Evolutionary conservation across 1,140 invertebrate genomes (phyloP).

Genomic region (Ridgeia piscesae): DNA sequence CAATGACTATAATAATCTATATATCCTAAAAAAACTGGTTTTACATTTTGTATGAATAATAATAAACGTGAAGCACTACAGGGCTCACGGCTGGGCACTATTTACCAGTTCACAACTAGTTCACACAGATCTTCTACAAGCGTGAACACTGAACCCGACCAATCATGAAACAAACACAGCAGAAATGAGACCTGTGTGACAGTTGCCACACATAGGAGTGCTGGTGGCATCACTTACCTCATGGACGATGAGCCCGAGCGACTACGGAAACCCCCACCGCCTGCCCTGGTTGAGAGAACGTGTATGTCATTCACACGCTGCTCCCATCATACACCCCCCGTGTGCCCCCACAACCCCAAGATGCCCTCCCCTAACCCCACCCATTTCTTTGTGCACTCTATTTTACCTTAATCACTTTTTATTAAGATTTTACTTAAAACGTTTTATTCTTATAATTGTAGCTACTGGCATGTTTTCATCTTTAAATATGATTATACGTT

Average conservation of each 20-base stretch:
- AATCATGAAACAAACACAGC: neutral
- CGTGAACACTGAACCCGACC: neutral
- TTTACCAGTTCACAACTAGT: neutral
- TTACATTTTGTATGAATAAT: too few relatives aligned
- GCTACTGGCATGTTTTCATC: too few relatives aligned
- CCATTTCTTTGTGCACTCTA: neutral
- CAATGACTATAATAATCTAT: too few relatives aligned
- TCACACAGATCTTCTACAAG: neutral
- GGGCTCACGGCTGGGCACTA: neutral
- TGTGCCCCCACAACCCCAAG: neutral
- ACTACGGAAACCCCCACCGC: slow-evolving; percentile 7
- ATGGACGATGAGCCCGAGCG: slow-evolving; percentile 12
- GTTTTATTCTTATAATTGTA: too few relatives aligned
- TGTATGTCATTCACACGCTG: neutral
- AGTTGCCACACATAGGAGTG: neutral
- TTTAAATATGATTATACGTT: too few relatives aligned
- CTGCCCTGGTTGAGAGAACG: neutral
- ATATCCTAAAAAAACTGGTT: too few relatives aligned
- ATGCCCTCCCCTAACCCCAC: neutral
- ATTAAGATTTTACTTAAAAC: too few relatives aligned
- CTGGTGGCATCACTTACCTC: neutral
- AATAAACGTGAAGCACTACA: neutral
- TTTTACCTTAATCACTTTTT: too few relatives aligned
- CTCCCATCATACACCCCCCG: neutral
- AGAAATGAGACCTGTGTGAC: neutral